Evolutionary conservation across 1,140 invertebrate genomes (phyloP), one percentile per base, ranked within the genome.

Genomic region (Scaptomyza graminum): DNA sequence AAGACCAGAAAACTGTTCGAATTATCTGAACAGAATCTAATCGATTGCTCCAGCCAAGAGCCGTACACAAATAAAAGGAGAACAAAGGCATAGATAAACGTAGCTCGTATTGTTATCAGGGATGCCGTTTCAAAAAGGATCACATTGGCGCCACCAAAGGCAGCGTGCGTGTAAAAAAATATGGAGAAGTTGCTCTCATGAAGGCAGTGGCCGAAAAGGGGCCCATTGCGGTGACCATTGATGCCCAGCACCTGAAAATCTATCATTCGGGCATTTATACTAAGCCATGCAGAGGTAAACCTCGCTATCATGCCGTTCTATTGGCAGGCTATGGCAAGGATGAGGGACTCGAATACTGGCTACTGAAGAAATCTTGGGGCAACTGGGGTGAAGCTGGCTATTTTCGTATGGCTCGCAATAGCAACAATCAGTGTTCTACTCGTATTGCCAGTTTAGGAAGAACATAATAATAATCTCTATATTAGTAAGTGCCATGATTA

Each of bases 11-110:
- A 93, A 64, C 92, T 98, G 1, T 93, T 97, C 1, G 96, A 96
- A 2, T 93, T 98, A 0, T 97, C 96, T 71, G 97, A 98, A 92
- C 97, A 98, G 92, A 97, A 98, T 87, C 92, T 98, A 12, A 92
- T 98, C 3, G 97, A 98, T 92, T 98, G 97, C 80, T 96, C 96
- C 13, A 84, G 66, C 37, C 4, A 28, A 1, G 5, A 15, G 1
- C 94, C 93, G 41, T 96, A 95, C 73, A 96, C 96, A 5, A 98
- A 98, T 91, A 92, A 95, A n/a, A 94, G 56, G 95, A 94, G 1
- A 97, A 97, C 80, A 25, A 84, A 92, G 65, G 60, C 22, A 93
- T 98, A 39, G 96, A 98, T 87, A 97, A 96, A 7, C 90, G 92
- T 3, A 89, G 92, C 3, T 93, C 93, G 2, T 97, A 97, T 83